A percentile compares a stretch with the other conserved stretches of the same genome.
phyloP scores from a whole-genome alignment of 2,113 vertebrate species.

The Ictalurus punctatus region DNA sequence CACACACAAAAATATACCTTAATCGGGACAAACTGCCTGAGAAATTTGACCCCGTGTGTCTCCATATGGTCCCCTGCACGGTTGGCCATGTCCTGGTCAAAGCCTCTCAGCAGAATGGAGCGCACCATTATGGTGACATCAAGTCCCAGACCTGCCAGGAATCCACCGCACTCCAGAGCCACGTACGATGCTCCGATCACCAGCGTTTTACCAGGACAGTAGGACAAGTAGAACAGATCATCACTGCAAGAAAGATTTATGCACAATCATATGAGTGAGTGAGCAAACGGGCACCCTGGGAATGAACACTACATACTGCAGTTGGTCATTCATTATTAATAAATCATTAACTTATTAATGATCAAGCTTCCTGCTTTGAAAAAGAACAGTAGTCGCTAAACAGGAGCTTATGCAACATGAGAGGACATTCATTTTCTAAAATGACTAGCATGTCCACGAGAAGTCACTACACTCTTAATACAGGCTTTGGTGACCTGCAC shows the following conservation, averaged over 20 bases:
- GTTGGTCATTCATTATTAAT: background rate
- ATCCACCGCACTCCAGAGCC: slow-evolving; percentile 93
- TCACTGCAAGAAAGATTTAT: slow-evolving; percentile 74
- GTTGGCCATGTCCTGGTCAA: slow-evolving; percentile 96
- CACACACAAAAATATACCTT: slow-evolving; percentile 72
- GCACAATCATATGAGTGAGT: background rate
- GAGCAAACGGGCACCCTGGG: background rate
- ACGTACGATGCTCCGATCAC: slow-evolving; percentile 93
- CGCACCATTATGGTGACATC: slow-evolving; percentile 94
- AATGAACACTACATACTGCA: background rate
- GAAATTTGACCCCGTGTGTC: slow-evolving; percentile 84
- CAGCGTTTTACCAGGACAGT: slow-evolving; percentile 92
- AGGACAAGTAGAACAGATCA: slow-evolving; percentile 90
- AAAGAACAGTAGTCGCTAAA: background rate
- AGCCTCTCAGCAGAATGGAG: slow-evolving; percentile 90
- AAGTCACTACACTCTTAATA: background rate
- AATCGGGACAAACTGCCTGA: slow-evolving; percentile 82
- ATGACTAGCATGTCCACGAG: background rate
- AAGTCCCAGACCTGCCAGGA: slow-evolving; percentile 87
- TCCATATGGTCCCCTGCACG: slow-evolving; percentile 86
- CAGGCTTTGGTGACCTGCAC: background rate
- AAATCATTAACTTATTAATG: background rate
- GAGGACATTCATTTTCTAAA: background rate
- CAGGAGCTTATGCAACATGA: background rate
- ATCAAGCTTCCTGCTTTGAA: slow-evolving; percentile 23